These are phyloP conservation scores for Xestia ashworthii DNA, from an alignment of 2,888 invertebrate genomes.

Conservation along the genomic window DNA sequence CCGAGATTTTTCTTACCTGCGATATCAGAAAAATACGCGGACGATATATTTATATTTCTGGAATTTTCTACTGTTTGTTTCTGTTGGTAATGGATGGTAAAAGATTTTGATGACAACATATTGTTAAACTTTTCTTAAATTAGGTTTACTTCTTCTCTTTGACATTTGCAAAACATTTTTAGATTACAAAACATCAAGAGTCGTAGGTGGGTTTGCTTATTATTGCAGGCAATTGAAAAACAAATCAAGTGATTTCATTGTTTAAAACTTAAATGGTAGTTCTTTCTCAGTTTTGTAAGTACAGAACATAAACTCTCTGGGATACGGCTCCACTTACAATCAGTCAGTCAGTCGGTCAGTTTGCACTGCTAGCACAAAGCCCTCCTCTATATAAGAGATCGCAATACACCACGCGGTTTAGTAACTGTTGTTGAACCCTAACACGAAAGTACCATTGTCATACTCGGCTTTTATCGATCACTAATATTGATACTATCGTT, in stretches of 20 bases:
- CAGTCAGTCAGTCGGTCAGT: too few species aligned
- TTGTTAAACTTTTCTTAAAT: neutral
- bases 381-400: neutral
- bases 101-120: conserved; percentile 4
- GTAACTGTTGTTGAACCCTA: neutral
- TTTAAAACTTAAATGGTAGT: neutral
- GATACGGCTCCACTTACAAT: neutral
- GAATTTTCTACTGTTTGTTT: conserved; percentile 5
- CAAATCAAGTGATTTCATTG: neutral
- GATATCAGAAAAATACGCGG: conserved; percentile 27
- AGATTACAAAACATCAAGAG: neutral
- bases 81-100: neutral
- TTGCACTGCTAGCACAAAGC: neutral
- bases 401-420: neutral
- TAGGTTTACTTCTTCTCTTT: neutral
- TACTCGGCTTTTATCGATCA: conserved; percentile 15
- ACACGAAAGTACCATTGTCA: neutral
- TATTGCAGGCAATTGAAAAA: neutral
- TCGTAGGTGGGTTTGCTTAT: neutral
- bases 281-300: neutral
- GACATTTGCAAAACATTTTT: conserved; percentile 5
- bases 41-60: conserved; percentile 42
- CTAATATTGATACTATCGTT: conserved; percentile 9
- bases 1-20: conserved; percentile 46
- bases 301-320: neutral